phyloP scores from a whole-genome alignment of 2,113 vertebrate genomes.

The Pandion haliaetus region DNA sequence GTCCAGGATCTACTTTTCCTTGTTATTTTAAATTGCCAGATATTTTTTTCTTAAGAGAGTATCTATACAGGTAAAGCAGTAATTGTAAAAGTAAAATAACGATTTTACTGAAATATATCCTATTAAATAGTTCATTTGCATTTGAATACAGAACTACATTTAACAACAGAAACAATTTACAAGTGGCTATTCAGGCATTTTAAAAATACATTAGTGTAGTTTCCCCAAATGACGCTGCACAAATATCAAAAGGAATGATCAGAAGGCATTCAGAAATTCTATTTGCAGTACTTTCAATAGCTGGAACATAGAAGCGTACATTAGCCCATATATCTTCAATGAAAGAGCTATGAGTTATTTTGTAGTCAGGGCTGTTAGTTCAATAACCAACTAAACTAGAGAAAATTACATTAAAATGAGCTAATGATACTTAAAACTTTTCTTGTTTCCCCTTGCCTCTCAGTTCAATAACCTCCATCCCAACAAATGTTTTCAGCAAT shows the following conservation, averaged over 20 bases:
- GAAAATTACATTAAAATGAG: constrained; percentile 24
- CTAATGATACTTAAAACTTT: constrained; percentile 5
- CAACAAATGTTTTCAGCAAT: background rate
- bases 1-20: background rate
- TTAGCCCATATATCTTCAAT: background rate
- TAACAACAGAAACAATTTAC: constrained; percentile 37
- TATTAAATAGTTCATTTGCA: constrained; percentile 18
- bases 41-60: background rate
- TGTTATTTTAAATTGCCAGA: background rate
- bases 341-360: background rate
- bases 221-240: background rate
- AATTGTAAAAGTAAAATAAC: background rate
- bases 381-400: background rate
- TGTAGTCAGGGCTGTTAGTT: background rate
- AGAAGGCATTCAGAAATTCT: constrained; percentile 20
- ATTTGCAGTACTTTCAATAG: constrained; percentile 5
- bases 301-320: background rate
- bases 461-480: background rate
- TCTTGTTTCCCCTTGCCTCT: background rate
- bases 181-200: background rate
- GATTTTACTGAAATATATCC: background rate
- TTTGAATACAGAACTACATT: background rate
- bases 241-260: constrained; percentile 6
- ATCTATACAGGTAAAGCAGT: background rate
- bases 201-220: background rate